Evolutionary conservation across 1,140 invertebrate genomes (phyloP).

Genomic region (Drosophila nigrodunni): DNA sequence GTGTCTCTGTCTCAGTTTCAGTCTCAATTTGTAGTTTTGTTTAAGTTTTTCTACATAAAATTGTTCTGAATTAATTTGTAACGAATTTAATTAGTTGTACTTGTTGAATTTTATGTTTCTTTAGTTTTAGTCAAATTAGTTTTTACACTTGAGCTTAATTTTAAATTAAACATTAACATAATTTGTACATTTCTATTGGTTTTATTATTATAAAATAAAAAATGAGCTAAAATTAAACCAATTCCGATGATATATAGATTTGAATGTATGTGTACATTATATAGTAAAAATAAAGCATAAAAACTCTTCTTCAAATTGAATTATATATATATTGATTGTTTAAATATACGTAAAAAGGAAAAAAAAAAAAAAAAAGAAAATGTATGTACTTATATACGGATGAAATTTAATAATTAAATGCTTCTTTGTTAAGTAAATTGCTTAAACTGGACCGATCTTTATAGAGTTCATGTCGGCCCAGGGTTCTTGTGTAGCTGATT

Average conservation of each 20-base stretch:
- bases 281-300: slow-evolving; percentile 36
- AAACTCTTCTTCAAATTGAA: slow-evolving; percentile 50
- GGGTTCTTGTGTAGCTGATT: slow-evolving; percentile 70
- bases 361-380: slow-evolving; percentile 16
- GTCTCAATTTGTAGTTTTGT: slow-evolving; percentile 39
- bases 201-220: slow-evolving; percentile 31
- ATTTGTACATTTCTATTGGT: slow-evolving; percentile 64
- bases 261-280: slow-evolving; percentile 56
- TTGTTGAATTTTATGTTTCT: slow-evolving; percentile 71
- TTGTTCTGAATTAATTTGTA: slow-evolving; percentile 52
- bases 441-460: slow-evolving; percentile 53
- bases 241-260: slow-evolving; percentile 49
- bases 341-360: slow-evolving; percentile 37
- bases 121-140: slow-evolving; percentile 70
- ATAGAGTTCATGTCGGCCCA: slow-evolving; percentile 24
- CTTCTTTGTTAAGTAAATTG: slow-evolving; percentile 71
- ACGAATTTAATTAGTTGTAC: slow-evolving; percentile 69
- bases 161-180: slow-evolving; percentile 38
- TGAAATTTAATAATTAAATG: slow-evolving; percentile 31
- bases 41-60: slow-evolving; percentile 24
- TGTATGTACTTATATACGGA: slow-evolving; percentile 43
- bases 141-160: slow-evolving; percentile 56
- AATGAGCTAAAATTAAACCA: slow-evolving; percentile 20
- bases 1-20: slow-evolving; percentile 21
- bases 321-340: slow-evolving; percentile 56